These are phyloP conservation scores for Brachypalpus laphriformis DNA, from an alignment of 2,888 invertebrate genomes.

Conservation along the genomic window DNA sequence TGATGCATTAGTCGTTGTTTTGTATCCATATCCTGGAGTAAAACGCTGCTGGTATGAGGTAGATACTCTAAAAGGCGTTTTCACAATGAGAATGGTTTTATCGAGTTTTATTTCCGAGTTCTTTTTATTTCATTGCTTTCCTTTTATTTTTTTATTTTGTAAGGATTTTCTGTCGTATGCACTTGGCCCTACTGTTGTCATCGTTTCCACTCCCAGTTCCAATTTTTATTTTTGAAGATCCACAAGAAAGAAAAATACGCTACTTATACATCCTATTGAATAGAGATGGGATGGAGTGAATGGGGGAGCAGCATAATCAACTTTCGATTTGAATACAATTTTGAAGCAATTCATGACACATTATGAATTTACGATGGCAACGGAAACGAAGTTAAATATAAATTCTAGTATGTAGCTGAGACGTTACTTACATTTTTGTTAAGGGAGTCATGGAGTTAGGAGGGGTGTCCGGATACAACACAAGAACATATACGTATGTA, in stretches of 20 bases:
- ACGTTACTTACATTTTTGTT: not conserved
- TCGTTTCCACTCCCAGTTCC: conserved; percentile 52
- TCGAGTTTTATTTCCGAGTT: conserved; percentile 60
- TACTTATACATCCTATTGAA: conserved; percentile 15
- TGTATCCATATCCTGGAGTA: conserved; percentile 62
- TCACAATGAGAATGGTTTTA: conserved; percentile 58
- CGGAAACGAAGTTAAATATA: conserved; percentile 49
- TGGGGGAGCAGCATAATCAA: conserved; percentile 36
- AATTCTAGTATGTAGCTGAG: conserved; percentile 23
- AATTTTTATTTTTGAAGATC: conserved; percentile 40
- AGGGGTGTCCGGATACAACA: not conserved
- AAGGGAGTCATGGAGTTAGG: not conserved
- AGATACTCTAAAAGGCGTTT: conserved; percentile 49
- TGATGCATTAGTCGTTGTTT: conserved; percentile 72
- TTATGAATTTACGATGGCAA: conserved; percentile 57
- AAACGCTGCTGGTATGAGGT: conserved; percentile 49
- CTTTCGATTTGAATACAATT: conserved; percentile 59
- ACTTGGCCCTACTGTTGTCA: conserved; percentile 44
- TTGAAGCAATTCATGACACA: conserved; percentile 51
- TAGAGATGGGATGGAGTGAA: not conserved
- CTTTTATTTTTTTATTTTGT: conserved; percentile 5
- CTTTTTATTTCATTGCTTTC: not conserved
- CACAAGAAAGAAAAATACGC: conserved; percentile 20
- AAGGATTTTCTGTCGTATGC: conserved; percentile 5
- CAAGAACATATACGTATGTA: no score